These are phyloP conservation scores for Stegodyphus mimosarum DNA, from an alignment of 1,140 invertebrate genomes.

Conservation along the genomic window DNA sequence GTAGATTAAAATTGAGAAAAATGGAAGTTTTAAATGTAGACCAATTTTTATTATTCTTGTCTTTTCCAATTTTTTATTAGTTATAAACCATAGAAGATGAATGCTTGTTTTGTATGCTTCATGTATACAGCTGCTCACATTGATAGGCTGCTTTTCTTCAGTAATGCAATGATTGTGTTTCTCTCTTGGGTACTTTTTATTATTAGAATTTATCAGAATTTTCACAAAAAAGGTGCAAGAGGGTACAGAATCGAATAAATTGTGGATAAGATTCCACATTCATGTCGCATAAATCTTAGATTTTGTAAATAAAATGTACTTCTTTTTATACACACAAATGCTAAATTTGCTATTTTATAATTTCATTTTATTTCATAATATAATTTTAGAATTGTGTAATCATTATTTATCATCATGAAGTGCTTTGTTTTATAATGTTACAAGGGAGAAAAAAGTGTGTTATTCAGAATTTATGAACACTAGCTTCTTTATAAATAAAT, in stretches of 20 bases:
- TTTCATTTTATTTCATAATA: conserved; percentile 36
- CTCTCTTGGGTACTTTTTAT: conserved; percentile 21
- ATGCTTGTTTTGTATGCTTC: not conserved
- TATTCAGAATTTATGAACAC: too few relatives aligned
- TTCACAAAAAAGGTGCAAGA: not conserved
- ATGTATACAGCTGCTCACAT: not conserved
- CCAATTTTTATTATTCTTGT: not conserved
- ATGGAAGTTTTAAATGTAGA: too few relatives aligned
- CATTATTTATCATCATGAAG: too few relatives aligned
- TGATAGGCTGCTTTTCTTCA: not conserved
- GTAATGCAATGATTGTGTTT: conserved; percentile 11
- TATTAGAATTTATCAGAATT: not conserved
- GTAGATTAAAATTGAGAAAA: too few relatives aligned
- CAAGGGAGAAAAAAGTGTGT: too few relatives aligned
- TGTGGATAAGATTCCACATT: not conserved
- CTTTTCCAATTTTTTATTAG: conserved; percentile 9
- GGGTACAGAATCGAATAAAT: not conserved
- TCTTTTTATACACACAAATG: conserved; percentile 47
- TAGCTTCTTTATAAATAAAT: too few relatives aligned
- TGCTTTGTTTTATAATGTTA: too few relatives aligned
- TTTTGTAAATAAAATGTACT: conserved; percentile 42
- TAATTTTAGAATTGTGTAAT: too few relatives aligned
- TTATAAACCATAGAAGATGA: not conserved
- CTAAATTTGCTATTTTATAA: conserved; percentile 37
- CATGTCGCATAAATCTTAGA: not conserved